Evolutionary conservation across 1,140 invertebrate genomes (phyloP), one percentile per base, ranked within the genome.

Genomic region (Zelostemma sp.): DNA sequence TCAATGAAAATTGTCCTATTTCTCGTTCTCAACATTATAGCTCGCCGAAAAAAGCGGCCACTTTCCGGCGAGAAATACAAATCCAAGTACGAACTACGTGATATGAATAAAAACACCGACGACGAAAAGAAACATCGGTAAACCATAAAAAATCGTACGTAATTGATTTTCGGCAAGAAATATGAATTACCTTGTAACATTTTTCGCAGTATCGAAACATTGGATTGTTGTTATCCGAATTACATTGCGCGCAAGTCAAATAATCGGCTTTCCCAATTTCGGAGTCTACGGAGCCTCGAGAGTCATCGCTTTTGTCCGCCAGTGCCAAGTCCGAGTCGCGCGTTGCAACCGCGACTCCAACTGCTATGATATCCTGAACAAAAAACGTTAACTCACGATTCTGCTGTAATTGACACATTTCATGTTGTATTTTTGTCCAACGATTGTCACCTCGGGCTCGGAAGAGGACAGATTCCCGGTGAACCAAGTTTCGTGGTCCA

Each of bases 241-340:
- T 86, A 76, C 91, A 92, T 60, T 88, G 86, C 0, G 88, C 83
- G 79, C 91, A 92, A 18, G 85, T 86, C 86, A 87, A 88, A 78
- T 89, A 91, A 75, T 89, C 89, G 58, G 84, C 83, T 38, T 80
- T 80, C 35, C 85, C 84, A 9, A 89, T 80, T 70, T 88, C 88
- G 47, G 85, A 85, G 78, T 90, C 89, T 41, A 80, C 77, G 5
- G 82, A 85, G 15, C 74, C 83, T 17, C 85, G 65, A 19, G 81
- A 87, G 49, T 84, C 84, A 66, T 90, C 87, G 12, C 88, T 89
- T 72, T 90, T 88, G 67, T 86, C 86, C 0, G 75, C 81, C 17
- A 76, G 61, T 38, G 54, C 72, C 0, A 67, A 54, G 21, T 80
- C 79, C 0, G 70, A 68, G 11, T 77, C 73, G 17, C 70, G 78